phyloP scores from a whole-genome alignment of 2,113 vertebrate species.

The Colaptes auratus region DNA sequence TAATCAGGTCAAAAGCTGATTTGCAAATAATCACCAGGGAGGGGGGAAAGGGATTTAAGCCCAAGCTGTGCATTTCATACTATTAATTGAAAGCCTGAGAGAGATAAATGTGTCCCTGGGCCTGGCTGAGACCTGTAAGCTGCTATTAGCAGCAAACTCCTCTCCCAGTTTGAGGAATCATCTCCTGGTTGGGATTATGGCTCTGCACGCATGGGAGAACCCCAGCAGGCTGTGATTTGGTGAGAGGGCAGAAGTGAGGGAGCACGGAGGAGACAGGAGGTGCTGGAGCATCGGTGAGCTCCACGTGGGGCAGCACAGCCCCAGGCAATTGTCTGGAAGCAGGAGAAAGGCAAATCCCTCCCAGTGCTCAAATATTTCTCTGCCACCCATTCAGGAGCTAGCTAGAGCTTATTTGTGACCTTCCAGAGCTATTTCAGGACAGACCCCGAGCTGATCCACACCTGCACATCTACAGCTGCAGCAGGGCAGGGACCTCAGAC shows the following conservation, averaged over 20 bases:
- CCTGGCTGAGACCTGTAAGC: conserved; percentile 43
- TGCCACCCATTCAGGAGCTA: accelerated
- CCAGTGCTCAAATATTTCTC: accelerated
- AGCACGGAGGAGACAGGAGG: accelerated
- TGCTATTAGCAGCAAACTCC: conserved; percentile 5
- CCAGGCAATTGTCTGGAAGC: neutral
- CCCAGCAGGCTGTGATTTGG: neutral
- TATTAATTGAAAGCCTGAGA: conserved; percentile 74
- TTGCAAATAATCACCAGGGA: conserved; percentile 65
- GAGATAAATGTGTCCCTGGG: conserved; percentile 25
- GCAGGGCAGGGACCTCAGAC: neutral
- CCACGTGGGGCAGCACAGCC: accelerated
- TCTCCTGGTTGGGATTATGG: neutral
- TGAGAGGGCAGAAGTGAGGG: neutral
- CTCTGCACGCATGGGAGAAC: neutral
- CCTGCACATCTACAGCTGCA: accelerated
- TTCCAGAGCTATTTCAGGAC: accelerated
- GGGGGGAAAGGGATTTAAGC: neutral
- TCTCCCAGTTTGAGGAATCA: neutral
- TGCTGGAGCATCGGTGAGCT: neutral
- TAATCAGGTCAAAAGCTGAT: conserved; percentile 77
- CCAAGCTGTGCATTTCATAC: conserved; percentile 67
- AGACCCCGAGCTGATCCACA: accelerated
- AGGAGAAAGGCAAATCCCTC: neutral
- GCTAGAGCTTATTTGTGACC: neutral